Evolutionary conservation across 2,888 invertebrate genomes (phyloP).

Genomic region (Vesta saturnalis): DNA sequence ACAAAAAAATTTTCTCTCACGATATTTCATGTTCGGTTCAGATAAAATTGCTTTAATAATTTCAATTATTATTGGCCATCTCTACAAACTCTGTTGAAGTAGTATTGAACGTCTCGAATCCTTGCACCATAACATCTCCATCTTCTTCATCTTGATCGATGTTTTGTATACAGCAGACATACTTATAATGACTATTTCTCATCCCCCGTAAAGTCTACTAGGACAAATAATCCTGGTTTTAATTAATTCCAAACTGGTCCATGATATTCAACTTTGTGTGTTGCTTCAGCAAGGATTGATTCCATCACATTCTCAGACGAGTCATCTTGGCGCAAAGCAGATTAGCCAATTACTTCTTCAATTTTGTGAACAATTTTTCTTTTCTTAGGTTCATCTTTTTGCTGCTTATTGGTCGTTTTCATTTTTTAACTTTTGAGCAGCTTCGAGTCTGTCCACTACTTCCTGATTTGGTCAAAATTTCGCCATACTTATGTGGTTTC

Average conservation of each 20-base stretch:
- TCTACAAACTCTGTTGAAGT: not conserved
- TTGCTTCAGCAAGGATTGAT: not conserved
- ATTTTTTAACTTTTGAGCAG: no score
- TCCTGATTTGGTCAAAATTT: not conserved
- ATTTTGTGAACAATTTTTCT: not conserved
- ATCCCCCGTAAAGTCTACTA: not conserved
- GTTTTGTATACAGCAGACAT: conserved; percentile 1
- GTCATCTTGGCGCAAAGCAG: not conserved
- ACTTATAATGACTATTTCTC: not conserved
- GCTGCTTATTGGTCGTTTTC: not conserved
- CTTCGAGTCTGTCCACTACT: not conserved
- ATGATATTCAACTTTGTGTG: not conserved
- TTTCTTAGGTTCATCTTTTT: not conserved
- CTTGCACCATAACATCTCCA: not conserved
- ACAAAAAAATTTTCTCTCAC: not conserved
- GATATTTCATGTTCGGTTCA: not conserved
- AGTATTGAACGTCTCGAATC: not conserved
- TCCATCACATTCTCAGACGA: not conserved
- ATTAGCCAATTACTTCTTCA: not conserved
- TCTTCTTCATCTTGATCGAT: not conserved
- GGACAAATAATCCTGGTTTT: not conserved
- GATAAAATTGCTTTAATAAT: not conserved
- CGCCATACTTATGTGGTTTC: no score
- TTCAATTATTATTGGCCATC: not conserved
- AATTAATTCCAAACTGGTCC: no score